phyloP scores from a whole-genome alignment of 2,888 invertebrate species.

The Tenthredo livida region DNA sequence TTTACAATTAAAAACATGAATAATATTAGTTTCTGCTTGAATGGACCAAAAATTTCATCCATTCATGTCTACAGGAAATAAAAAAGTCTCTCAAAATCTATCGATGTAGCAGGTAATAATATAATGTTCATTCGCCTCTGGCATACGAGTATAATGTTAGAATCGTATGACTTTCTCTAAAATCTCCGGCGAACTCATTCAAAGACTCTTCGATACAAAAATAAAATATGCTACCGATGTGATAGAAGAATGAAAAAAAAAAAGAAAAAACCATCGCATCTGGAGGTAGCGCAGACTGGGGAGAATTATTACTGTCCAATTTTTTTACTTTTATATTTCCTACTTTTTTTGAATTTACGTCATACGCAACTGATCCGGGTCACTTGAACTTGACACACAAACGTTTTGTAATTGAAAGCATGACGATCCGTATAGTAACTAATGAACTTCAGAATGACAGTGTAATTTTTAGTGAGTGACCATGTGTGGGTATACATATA shows the following conservation, averaged over 20 bases:
- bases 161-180: not conserved
- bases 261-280: not conserved
- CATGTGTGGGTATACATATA: conserved; percentile 4
- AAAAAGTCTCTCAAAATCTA: not conserved
- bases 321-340: too few species aligned
- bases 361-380: conserved; percentile 15
- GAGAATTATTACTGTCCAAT: not conserved
- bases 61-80: not conserved
- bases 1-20: conserved; percentile 15
- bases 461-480: conserved; percentile 52
- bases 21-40: not conserved
- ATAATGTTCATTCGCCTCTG: not conserved
- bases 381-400: conserved; percentile 46
- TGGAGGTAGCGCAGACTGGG: not conserved
- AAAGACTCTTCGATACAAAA: not conserved
- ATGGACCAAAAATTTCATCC: not conserved
- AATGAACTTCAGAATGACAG: conserved; percentile 54
- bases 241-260: not conserved
- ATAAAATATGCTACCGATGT: not conserved
- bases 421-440: conserved; percentile 44
- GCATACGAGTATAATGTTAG: not conserved
- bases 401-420: conserved; percentile 49
- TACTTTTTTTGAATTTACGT: not conserved
- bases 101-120: not conserved
- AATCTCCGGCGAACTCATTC: not conserved